Conservation (phyloP, 2,113 vertebrate species). For the Uropsilus gracilis region DNA sequence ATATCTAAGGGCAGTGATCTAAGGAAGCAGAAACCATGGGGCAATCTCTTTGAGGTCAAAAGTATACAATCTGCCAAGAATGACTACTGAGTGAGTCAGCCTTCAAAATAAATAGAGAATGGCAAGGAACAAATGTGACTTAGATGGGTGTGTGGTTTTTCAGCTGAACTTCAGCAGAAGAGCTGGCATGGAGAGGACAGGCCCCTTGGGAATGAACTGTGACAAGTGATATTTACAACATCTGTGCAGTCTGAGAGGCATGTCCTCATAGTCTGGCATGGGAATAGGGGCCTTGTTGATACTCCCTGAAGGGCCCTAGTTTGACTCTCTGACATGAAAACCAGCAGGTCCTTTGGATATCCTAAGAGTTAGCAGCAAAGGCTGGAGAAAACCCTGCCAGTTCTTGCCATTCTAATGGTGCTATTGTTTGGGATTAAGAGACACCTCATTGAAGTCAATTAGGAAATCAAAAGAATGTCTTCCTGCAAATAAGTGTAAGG, state of each 20-base stretch:
- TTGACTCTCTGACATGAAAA: not conserved
- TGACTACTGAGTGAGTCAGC: not conserved
- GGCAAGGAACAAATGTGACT: not conserved
- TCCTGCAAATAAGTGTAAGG: not conserved
- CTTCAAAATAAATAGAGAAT: not conserved
- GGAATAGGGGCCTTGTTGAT: not conserved
- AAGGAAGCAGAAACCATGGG: not conserved
- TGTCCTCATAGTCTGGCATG: not conserved
- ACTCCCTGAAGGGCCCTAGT: not conserved
- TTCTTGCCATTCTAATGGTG: not conserved
- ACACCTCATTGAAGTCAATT: not conserved
- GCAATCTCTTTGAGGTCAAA: not conserved
- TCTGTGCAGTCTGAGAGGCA: not conserved
- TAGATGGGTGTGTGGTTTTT: not conserved
- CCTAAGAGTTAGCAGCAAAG: not conserved
- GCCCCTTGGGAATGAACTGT: not conserved
- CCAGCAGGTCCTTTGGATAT: not conserved
- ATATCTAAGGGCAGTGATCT: not conserved
- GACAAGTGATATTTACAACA: not conserved
- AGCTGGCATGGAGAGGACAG: not conserved
- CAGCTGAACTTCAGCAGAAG: not conserved
- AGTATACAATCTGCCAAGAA: not conserved
- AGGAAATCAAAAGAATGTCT: constrained; percentile 30
- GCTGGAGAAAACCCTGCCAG: not conserved
- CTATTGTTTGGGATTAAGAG: not conserved